Conservation (phyloP, 2,113 vertebrate genomes). For the Anoura caudifer region DNA sequence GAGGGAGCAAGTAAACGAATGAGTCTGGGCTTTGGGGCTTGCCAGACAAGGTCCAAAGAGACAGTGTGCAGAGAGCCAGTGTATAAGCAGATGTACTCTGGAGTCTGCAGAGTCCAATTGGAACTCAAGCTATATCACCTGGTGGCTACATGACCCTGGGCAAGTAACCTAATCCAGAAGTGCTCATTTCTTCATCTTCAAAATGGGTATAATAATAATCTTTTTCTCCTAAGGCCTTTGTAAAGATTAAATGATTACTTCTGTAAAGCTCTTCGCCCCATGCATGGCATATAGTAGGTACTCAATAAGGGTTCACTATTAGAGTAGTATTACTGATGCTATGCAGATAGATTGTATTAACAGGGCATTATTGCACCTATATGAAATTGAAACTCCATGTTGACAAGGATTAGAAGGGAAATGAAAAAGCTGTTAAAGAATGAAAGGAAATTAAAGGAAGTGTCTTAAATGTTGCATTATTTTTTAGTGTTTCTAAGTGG, state of each 20-base stretch:
- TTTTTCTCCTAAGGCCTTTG: background rate
- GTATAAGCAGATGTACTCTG: background rate
- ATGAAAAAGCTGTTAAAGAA: background rate
- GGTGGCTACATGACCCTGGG: background rate
- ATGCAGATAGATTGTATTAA: background rate
- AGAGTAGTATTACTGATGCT: background rate
- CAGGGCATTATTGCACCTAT: background rate
- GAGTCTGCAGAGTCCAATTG: background rate
- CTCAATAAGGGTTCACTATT: background rate
- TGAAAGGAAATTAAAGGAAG: background rate
- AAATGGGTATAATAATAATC: background rate
- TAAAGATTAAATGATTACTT: background rate
- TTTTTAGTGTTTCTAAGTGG: slow-evolving; percentile 3
- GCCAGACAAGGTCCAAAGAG: background rate
- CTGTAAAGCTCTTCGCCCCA: background rate
- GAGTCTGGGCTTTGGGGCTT: background rate
- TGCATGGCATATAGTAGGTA: background rate
- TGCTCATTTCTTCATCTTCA: background rate
- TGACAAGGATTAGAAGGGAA: background rate
- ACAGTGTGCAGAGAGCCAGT: background rate
- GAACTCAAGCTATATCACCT: background rate
- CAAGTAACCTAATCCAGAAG: background rate
- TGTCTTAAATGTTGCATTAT: background rate
- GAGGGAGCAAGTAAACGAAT: background rate
- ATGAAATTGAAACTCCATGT: background rate